Percentiles rank a stretch among this genome's conserved stretches.
phyloP scores from a whole-genome alignment of 1,140 invertebrate species.

The Geopemphigus sp. region DNA sequence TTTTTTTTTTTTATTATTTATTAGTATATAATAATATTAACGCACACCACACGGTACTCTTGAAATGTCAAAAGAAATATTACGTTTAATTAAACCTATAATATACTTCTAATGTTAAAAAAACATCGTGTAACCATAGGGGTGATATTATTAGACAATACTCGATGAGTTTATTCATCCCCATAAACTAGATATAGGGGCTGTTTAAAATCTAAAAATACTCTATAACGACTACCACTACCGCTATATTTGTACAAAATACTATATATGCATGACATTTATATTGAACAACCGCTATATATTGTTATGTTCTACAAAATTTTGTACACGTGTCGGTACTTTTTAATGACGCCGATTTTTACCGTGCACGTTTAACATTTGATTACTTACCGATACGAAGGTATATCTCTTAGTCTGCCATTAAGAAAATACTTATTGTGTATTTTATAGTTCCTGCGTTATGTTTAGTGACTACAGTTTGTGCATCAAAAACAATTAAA shows the following conservation, averaged over 20 bases:
- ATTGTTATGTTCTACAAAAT: not conserved
- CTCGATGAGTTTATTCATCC: constrained; percentile 24
- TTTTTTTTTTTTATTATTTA: too few species aligned
- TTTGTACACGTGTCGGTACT: not conserved
- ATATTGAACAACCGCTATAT: not conserved
- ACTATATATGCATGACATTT: not conserved
- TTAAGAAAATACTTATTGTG: not conserved
- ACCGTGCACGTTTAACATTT: not conserved
- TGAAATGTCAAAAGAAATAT: not conserved
- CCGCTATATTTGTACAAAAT: not conserved
- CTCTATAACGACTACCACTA: not conserved
- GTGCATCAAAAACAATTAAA: too few species aligned
- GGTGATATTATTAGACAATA: constrained; percentile 16
- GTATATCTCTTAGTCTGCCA: not conserved
- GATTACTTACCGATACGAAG: not conserved
- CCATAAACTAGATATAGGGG: constrained; percentile 7
- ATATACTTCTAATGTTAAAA: not conserved
- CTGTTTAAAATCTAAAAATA: constrained; percentile 37
- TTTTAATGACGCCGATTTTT: constrained; percentile 18
- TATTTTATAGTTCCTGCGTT: not conserved
- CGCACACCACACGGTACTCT: not conserved
- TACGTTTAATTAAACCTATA: not conserved
- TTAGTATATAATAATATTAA: too few species aligned
- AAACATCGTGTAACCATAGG: constrained; percentile 2
- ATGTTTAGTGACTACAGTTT: not conserved